Evolutionary conservation across 2,113 vertebrate genomes (phyloP).

Genomic region (Neopipo cinnamomea): DNA sequence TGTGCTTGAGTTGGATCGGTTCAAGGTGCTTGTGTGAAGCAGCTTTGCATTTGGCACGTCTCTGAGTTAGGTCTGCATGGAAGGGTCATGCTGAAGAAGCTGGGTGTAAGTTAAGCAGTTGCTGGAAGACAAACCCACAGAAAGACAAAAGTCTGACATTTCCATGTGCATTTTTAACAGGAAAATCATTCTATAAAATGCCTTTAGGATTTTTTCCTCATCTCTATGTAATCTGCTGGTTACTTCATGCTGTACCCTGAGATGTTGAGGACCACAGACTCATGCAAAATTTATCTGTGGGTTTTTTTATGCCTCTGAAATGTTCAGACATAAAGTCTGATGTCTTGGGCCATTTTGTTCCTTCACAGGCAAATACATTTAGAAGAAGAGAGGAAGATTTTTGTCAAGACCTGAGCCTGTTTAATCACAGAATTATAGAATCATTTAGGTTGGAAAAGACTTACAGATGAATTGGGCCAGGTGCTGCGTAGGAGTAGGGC

Average conservation of each 20-base stretch:
- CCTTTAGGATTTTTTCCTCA: not conserved
- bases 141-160: fast-evolving
- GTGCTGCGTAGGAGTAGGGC: not conserved
- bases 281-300: fast-evolving
- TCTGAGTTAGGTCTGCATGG: fast-evolving
- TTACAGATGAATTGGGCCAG: too few species aligned
- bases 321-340: fast-evolving
- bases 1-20: fast-evolving
- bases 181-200: not conserved
- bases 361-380: not conserved
- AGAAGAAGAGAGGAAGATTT: not conserved
- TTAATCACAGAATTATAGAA: not conserved
- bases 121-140: not conserved
- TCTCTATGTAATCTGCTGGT: not conserved
- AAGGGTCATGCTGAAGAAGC: not conserved
- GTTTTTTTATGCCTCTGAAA: not conserved
- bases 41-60: not conserved
- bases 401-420: not conserved
- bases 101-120: not conserved
- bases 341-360: not conserved
- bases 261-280: not conserved
- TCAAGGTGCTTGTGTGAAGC: not conserved
- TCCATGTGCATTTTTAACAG: not conserved
- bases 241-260: fast-evolving
- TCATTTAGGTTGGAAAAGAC: not conserved